Conservation (phyloP, 2,888 invertebrate genomes). For the Latrodectus elegans region DNA sequence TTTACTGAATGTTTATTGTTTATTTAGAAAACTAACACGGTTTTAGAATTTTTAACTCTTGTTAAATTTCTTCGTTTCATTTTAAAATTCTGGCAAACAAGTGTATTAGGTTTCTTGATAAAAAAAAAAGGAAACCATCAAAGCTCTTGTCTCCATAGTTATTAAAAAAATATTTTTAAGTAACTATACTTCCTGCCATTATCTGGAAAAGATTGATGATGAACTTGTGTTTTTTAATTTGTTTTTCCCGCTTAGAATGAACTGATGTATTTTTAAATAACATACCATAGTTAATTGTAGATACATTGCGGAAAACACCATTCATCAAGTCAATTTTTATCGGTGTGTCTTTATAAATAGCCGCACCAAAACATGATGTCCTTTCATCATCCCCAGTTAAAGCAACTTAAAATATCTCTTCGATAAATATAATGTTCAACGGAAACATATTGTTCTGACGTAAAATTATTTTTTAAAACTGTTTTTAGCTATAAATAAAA, state of each 20-base stretch:
- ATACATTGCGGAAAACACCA: slow-evolving; percentile 31
- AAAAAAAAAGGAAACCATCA: no score
- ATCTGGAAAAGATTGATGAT: slow-evolving; percentile 26
- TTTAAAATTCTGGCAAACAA: no score
- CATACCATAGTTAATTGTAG: slow-evolving; percentile 39
- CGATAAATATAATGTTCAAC: slow-evolving; percentile 47
- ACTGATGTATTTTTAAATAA: slow-evolving; percentile 26
- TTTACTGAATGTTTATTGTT: no score
- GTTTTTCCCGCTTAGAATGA: slow-evolving; percentile 25
- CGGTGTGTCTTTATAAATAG: slow-evolving; percentile 53
- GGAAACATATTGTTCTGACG: slow-evolving; percentile 27
- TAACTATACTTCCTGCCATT: not conserved
- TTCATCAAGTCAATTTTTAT: slow-evolving; percentile 47
- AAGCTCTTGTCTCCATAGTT: no score
- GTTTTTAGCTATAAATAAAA: no score
- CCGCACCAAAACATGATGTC: slow-evolving; percentile 27
- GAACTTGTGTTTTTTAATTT: slow-evolving; percentile 47
- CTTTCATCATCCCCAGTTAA: slow-evolving; percentile 32
- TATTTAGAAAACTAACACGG: no score
- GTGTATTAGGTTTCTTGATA: no score
- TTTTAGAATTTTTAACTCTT: no score
- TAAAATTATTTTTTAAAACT: slow-evolving; percentile 24
- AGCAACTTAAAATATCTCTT: slow-evolving; percentile 32
- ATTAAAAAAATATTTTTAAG: not conserved
- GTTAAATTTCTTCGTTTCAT: no score